These are phyloP conservation scores for Folsomia manolachei DNA, from an alignment of 2,888 invertebrate species.

Conservation along the genomic window DNA sequence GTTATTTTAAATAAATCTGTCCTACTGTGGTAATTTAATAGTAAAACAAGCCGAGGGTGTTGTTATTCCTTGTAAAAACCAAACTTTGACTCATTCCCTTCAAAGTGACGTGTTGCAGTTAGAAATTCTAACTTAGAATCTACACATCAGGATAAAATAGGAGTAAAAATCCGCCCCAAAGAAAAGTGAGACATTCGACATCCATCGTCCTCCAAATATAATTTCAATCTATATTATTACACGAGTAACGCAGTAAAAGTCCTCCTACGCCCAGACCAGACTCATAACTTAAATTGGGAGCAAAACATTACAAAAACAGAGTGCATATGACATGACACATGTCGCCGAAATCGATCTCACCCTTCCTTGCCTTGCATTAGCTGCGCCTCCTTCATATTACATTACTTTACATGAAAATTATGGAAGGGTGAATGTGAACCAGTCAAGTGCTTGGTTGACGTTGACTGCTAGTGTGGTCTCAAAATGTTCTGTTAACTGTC, in stretches of 20 bases:
- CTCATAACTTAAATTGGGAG: neutral
- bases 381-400: neutral
- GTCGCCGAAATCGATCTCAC: conserved; percentile 16
- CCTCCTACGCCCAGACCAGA: neutral
- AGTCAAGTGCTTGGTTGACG: neutral
- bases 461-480: no score
- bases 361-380: neutral
- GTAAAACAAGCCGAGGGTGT: neutral
- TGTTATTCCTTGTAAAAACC: neutral
- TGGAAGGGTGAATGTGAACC: neutral
- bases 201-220: neutral
- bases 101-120: no score
- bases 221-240: neutral
- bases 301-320: neutral
- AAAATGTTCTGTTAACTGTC: conserved; percentile 19
- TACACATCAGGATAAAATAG: neutral
- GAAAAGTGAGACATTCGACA: neutral
- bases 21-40: neutral
- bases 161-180: neutral
- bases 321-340: conserved; percentile 14
- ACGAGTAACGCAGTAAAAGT: neutral
- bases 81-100: neutral
- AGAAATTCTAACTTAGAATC: no score
- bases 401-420: neutral
- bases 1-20: neutral